These are phyloP conservation scores for Acronicta aceris DNA, from an alignment of 2,888 invertebrate species.

Conservation along the genomic window DNA sequence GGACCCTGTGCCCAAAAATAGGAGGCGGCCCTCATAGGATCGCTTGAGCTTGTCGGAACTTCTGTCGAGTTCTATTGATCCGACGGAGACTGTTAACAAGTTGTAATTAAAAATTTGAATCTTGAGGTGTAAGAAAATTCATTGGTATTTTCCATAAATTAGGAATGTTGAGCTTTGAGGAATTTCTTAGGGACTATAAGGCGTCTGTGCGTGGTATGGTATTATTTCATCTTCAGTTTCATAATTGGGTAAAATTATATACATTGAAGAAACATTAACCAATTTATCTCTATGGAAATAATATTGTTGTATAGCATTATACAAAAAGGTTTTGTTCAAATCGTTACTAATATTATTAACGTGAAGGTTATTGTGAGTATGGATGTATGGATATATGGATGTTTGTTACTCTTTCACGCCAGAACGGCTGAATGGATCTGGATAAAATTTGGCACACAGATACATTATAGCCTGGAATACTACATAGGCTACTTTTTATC, in stretches of 20 bases:
- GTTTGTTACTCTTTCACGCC: too few relatives aligned
- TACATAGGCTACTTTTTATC: too few relatives aligned
- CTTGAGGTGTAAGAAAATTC: slow-evolving; percentile 44
- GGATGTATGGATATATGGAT: too few relatives aligned
- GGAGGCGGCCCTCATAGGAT: slow-evolving; percentile 33
- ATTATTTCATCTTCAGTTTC: slow-evolving; percentile 21
- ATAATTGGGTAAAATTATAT: slow-evolving; percentile 30
- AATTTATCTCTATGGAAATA: too few relatives aligned
- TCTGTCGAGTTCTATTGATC: slow-evolving; percentile 34
- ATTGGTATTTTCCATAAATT: slow-evolving; percentile 29
- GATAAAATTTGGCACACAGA: too few relatives aligned
- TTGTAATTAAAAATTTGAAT: slow-evolving; percentile 51
- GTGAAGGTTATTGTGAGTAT: too few relatives aligned
- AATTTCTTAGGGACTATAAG: slow-evolving; percentile 38
- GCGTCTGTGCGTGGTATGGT: slow-evolving; percentile 25
- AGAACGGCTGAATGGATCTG: too few relatives aligned
- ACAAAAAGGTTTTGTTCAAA: too few relatives aligned
- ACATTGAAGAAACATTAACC: background rate
- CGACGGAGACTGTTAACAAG: slow-evolving; percentile 45
- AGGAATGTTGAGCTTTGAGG: slow-evolving; percentile 29
- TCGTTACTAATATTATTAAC: too few relatives aligned
- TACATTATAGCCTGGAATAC: too few relatives aligned
- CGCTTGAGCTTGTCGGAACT: slow-evolving; percentile 36
- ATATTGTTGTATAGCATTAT: too few relatives aligned
- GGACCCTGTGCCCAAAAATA: slow-evolving; percentile 50